Evolutionary conservation across 1,140 invertebrate genomes (phyloP).

Genomic region (Drosophila baimaii): DNA sequence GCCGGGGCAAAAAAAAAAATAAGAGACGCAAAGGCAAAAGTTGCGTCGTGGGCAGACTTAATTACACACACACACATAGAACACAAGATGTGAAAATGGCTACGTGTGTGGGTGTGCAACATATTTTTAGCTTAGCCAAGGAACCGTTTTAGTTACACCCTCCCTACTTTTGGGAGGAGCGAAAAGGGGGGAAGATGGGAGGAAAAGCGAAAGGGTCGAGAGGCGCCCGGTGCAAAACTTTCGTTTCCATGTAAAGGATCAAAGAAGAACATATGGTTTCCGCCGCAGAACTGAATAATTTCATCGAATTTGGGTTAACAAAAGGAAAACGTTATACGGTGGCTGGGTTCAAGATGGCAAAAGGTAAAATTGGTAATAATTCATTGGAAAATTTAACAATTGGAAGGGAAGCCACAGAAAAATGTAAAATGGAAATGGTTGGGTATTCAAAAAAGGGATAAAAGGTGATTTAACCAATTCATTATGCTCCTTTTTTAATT

Average conservation of each 20-base stretch:
- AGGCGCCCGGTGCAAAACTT: constrained; percentile 1
- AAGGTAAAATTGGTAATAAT: not conserved
- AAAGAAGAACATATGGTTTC: constrained; percentile 40
- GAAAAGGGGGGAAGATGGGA: not conserved
- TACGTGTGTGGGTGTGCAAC: constrained; percentile 14
- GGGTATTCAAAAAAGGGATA: not conserved
- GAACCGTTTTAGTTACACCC: constrained; percentile 61
- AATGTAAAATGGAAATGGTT: no score
- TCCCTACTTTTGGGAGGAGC: not conserved
- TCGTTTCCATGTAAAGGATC: constrained; percentile 15
- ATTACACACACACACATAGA: constrained; percentile 53
- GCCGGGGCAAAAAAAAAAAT: constrained; percentile 23
- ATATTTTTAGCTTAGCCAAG: constrained; percentile 71
- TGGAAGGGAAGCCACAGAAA: not conserved
- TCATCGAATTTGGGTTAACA: constrained; percentile 12
- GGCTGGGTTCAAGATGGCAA: not conserved
- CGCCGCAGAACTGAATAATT: constrained; percentile 13
- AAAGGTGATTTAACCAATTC: not conserved
- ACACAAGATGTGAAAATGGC: constrained; percentile 19
- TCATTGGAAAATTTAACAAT: not conserved
- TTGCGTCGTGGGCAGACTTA: constrained; percentile 74
- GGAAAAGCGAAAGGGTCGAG: not conserved
- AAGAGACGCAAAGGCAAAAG: constrained; percentile 40
- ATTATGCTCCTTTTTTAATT: not conserved
- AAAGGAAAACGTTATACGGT: not conserved